Percentiles rank a stretch among this genome's conserved stretches.
Evolutionary conservation across 2,797 vertebrate genomes (phyloP).

Genomic region (Eulemur albifrons): DNA sequence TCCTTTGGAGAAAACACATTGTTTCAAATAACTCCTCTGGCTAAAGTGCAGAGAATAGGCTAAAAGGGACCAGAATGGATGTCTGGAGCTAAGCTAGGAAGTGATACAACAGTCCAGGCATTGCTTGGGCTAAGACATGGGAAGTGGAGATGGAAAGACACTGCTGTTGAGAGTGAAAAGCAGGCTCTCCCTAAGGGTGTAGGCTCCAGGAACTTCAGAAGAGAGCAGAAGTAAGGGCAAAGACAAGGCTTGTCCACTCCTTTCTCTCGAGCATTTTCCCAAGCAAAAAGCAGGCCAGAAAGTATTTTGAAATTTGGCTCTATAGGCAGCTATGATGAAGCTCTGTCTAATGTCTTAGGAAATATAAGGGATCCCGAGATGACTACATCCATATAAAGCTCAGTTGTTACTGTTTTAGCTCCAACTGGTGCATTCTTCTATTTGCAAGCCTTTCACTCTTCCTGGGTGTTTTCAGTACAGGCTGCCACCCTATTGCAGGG

Average conservation of each 20-base stretch:
- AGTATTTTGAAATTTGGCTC: background rate
- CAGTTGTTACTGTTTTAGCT: background rate
- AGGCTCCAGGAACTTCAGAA: background rate
- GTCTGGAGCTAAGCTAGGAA: background rate
- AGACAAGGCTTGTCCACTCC: background rate
- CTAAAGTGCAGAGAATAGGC: background rate
- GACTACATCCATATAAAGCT: background rate
- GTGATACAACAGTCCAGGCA: background rate
- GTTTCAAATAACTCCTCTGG: background rate
- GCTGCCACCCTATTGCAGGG: fast-evolving
- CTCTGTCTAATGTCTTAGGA: background rate
- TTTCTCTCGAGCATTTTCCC: background rate
- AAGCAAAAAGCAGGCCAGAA: background rate
- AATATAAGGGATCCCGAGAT: background rate
- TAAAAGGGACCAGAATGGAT: background rate
- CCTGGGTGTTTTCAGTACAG: background rate
- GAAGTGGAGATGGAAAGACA: background rate
- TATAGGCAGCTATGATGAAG: background rate
- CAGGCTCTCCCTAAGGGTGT: background rate
- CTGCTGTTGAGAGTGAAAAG: background rate
- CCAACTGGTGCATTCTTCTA: too few species aligned
- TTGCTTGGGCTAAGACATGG: background rate
- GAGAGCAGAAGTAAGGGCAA: background rate
- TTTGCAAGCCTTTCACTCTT: background rate
- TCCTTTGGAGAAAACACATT: background rate